Conservation (phyloP, 2,797 vertebrate genomes). For the Pelobates cultripes region DNA sequence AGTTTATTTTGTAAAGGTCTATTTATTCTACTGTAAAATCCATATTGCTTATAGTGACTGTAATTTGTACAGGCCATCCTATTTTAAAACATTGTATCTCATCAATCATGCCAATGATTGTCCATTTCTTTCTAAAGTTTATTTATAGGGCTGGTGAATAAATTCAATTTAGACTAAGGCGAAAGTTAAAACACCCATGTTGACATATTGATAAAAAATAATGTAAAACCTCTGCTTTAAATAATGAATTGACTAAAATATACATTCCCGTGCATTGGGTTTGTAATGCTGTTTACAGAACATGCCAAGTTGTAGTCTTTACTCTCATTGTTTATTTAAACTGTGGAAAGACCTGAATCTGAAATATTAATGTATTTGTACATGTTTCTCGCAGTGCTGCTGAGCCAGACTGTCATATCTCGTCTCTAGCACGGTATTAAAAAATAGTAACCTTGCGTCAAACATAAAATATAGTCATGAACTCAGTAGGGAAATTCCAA, state of each 20-base stretch:
- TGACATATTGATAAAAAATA: conserved; percentile 43
- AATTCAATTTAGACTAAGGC: conserved; percentile 16
- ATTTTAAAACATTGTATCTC: neutral
- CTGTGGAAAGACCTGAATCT: conserved; percentile 49
- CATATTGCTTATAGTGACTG: too few species aligned
- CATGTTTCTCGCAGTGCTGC: conserved; percentile 43
- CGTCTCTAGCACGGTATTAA: neutral
- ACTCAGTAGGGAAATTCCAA: too few species aligned
- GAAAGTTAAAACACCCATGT: conserved; percentile 19
- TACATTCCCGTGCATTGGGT: conserved; percentile 41
- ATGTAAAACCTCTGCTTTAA: conserved; percentile 34
- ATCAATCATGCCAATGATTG: neutral
- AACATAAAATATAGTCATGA: too few species aligned
- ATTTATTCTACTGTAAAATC: too few species aligned
- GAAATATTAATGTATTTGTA: conserved; percentile 54
- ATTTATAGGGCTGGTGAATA: conserved; percentile 7
- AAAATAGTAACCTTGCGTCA: too few species aligned
- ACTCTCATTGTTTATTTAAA: conserved; percentile 55
- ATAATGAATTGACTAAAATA: conserved; percentile 50
- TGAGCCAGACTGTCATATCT: conserved; percentile 29
- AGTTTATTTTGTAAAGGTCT: too few species aligned
- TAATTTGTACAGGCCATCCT: too few species aligned
- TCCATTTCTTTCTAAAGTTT: conserved; percentile 17
- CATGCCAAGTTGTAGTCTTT: conserved; percentile 47
- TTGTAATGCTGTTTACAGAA: conserved; percentile 53